Base-by-base conservation (phyloP, 2,113 vertebrate species). In the Protomyctophum bolini region DNA sequence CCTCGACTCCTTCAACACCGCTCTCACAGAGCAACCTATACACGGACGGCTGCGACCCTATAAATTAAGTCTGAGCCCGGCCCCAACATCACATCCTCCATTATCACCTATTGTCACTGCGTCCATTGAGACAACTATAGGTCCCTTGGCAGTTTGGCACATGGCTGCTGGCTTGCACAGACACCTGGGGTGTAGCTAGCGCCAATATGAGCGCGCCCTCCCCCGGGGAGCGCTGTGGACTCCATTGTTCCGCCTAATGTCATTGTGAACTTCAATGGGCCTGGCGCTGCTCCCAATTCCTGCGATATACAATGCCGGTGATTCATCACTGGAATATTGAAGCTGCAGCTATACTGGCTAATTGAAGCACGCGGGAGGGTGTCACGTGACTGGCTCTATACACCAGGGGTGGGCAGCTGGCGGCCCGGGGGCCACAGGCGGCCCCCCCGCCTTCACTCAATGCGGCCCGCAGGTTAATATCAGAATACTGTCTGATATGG, bases 301-400 rank as follows among this genome's bases (percentile, higher is more conserved):
- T 83, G 77, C 72, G 59, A 69, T 72, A n/a, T n/a, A 89, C 88
- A 85, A 87, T 81, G 70, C 80, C 47, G 68, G 64, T 63, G 76
- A 88, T 89, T 79, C 77, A 84, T 91, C 84, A 85, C 50, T 52
- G 79, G 77, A 69, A 81, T 88, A 86, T 81, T 85, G 79, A 83
- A 87, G 9, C 80, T 10, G 55, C 61, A 76, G 70, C 76, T 55
- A n/a, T n/a, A 68, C 73, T 57, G 83, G 72, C 72, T 67, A 61
- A 76, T 48, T 57, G 21, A 57, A 64, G 33, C 9, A 9, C n/a
- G n/a, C 8, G 6, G 0, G 61, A 28, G 75, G 74, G 29, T 28
- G 71, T 28, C 8, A 14, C 12, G 52, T 46, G 29, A 15, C 8
- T 67, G 21, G 21, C 21, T 21, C 21, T n/a, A n/a, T n/a, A n/a